These are phyloP conservation scores for Galagoides demidoff DNA, from an alignment of 2,797 vertebrate genomes.

Conservation along the genomic window DNA sequence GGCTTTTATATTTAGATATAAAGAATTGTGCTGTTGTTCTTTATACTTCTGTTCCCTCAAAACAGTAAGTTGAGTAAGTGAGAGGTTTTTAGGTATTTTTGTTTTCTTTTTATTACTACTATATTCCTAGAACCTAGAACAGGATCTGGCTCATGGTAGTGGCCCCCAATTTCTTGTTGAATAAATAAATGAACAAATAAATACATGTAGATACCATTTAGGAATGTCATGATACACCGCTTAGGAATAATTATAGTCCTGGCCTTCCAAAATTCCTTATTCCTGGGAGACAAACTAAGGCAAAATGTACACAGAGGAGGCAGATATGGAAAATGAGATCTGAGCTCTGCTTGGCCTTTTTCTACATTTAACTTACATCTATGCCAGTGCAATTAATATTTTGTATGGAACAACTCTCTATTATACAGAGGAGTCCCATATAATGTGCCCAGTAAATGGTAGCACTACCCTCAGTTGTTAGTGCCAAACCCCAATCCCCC, in stretches of 20 bases:
- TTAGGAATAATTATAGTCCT: background rate
- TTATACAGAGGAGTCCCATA: background rate
- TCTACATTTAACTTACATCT: background rate
- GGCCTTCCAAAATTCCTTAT: background rate
- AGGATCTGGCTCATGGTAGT: background rate
- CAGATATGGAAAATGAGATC: background rate
- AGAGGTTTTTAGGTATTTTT: background rate
- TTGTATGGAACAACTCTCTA: background rate
- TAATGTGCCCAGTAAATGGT: background rate
- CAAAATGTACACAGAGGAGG: background rate
- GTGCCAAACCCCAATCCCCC: background rate
- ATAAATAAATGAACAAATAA: background rate
- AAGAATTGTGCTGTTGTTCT: slow-evolving; percentile 15
- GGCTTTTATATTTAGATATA: background rate
- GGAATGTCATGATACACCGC: background rate
- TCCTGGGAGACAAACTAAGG: background rate
- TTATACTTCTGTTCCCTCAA: background rate
- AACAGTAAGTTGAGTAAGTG: background rate
- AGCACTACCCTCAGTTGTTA: background rate
- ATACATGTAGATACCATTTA: background rate
- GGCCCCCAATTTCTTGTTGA: background rate
- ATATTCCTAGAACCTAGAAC: background rate
- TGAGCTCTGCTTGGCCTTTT: background rate
- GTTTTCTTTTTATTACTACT: background rate
- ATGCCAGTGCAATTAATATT: background rate